Evolutionary conservation across 2,888 invertebrate species (phyloP), one percentile per base, ranked within the genome.

Genomic region (Drosophila neutralis): DNA sequence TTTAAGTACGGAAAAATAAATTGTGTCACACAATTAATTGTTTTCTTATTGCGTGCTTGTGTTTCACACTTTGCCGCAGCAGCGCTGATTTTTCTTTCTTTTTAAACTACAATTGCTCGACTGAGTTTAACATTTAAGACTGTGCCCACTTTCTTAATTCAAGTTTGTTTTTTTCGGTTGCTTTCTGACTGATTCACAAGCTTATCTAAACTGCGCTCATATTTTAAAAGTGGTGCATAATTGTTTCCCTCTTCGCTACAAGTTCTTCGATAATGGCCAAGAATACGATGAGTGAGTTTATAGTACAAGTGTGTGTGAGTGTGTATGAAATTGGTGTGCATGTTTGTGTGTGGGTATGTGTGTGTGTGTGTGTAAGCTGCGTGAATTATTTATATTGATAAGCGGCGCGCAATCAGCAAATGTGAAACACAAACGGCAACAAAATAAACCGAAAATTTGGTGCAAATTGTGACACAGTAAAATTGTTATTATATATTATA

Each of bases 371-470:
- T 64, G 51, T 72, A 60, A 65, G 65, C 38, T 73, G 58, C 52
- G 63, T 73, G 45, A 71, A 40, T 53, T 71, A 54, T 73, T 61
- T 54, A 18, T 60, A 61, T 72, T 66, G 78, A 81, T 78, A 81
- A 81, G 81, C 82, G 69, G 69, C 78, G 69, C 69, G 73, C 69
- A 78, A 83, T 89, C 69, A 83, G 77, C 81, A 73, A 77, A 80
- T 36, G 86, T 78, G 87, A 80, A 83, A 81, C 83, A 86, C 87
- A 78, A 83, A 89, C 88, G 66, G 73, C 79, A 79, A 79, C 76
- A 75, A 79, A 82, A 64, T 68, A 49, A 72, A 74, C 70, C 69
- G 38, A 77, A 62, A 80, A 77, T 87, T 53, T 64, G 82, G 83
- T 87, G 82, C 79, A 82, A 70, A 69, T 80, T 85, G 70, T 80